Percentiles rank a stretch among this genome's conserved stretches.
phyloP scores from a whole-genome alignment of 2,113 vertebrate genomes.

The Rhinolophus ferrumequinum region DNA sequence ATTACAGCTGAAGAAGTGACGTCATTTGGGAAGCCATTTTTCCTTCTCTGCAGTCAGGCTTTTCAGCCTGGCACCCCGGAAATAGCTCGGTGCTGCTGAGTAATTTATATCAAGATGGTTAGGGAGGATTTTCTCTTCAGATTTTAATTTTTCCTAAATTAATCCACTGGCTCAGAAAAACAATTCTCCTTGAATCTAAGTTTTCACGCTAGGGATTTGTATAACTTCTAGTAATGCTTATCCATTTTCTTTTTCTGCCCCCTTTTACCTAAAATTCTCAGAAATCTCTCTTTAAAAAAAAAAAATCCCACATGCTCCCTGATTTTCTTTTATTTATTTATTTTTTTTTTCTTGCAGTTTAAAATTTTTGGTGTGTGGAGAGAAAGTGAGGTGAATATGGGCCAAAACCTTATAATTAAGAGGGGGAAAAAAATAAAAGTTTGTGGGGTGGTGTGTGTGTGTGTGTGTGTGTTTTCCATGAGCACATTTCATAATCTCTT shows the following conservation, averaged over 20 bases:
- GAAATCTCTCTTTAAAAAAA: background rate
- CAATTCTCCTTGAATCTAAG: conserved; percentile 9
- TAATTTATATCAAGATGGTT: conserved; percentile 44
- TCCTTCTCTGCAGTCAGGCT: conserved; percentile 35
- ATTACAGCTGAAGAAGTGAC: conserved; percentile 63
- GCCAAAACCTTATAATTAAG: background rate
- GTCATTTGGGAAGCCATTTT: conserved; percentile 44
- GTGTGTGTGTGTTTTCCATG: background rate
- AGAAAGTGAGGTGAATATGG: background rate
- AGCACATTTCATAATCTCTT: conserved; percentile 21
- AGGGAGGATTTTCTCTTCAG: conserved; percentile 39
- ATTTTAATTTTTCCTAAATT: conserved; percentile 36
- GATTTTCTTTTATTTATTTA: background rate
- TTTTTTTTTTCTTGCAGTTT: background rate
- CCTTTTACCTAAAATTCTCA: conserved; percentile 20
- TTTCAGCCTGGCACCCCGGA: background rate
- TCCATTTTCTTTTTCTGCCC: background rate
- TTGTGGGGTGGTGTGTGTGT: background rate
- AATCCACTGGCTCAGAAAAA: background rate
- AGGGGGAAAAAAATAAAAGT: background rate
- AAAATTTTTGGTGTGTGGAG: background rate
- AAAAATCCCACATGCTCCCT: background rate
- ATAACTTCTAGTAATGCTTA: background rate
- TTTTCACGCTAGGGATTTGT: background rate
- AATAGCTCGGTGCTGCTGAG: background rate